phyloP scores from a whole-genome alignment of 2,888 invertebrate genomes.

The Epistrophe grossulariae region DNA sequence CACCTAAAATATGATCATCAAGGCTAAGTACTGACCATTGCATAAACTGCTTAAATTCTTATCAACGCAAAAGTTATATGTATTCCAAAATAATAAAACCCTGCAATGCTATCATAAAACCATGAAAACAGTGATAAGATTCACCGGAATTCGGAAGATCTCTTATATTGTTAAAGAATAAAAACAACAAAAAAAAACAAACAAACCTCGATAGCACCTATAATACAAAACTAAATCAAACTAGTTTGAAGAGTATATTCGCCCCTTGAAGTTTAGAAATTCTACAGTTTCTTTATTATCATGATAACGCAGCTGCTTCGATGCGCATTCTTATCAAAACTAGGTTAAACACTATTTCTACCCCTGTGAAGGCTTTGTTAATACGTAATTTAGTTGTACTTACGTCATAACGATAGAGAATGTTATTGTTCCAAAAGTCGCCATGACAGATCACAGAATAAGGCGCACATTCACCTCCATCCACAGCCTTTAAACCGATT shows the following conservation, averaged over 20 bases:
- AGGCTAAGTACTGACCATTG: slow-evolving; percentile 24
- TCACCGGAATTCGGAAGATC: slow-evolving; percentile 31
- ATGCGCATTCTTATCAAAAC: slow-evolving; percentile 34
- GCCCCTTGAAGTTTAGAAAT: slow-evolving; percentile 30
- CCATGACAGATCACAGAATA: slow-evolving; percentile 81
- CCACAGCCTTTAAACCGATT: slow-evolving; percentile 77
- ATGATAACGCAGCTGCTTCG: slow-evolving; percentile 41
- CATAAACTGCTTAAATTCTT: slow-evolving; percentile 21
- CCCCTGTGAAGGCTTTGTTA: slow-evolving; percentile 29
- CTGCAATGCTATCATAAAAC: slow-evolving; percentile 2
- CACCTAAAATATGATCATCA: not conserved
- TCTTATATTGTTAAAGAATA: not conserved
- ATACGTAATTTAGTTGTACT: slow-evolving; percentile 70
- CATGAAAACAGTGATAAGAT: slow-evolving; percentile 13
- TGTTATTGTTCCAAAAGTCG: slow-evolving; percentile 82
- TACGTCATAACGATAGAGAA: slow-evolving; percentile 80
- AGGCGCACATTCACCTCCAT: slow-evolving; percentile 78
- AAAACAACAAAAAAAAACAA: not conserved
- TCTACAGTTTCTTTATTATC: slow-evolving; percentile 18
- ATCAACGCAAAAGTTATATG: slow-evolving; percentile 13
- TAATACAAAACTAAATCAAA: slow-evolving; percentile 1
- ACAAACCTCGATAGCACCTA: not conserved
- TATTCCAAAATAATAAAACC: not conserved
- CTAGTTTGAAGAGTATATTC: slow-evolving; percentile 8
- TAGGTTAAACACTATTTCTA: slow-evolving; percentile 57